Base-by-base conservation (phyloP, 2,113 vertebrate genomes). In the Oreochromis tanganicae region DNA sequence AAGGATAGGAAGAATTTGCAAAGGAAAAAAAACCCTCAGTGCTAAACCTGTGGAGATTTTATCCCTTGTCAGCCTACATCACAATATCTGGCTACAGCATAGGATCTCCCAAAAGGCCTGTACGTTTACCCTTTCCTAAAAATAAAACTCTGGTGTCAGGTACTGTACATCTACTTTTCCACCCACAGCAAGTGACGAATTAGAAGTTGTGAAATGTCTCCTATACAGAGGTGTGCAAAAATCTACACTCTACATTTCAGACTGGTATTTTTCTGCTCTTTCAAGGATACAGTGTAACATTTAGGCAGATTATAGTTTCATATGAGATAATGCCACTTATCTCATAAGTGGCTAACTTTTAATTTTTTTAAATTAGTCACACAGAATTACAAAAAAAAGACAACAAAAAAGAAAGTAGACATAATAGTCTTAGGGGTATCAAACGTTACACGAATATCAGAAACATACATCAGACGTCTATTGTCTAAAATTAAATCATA, bases 111-210 rank as follows among this genome's bases (percentile, higher is more conserved):
- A 56, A 5, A 91, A 56, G 86, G 48, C 61, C 75, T 1, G 32
- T 36, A n/a, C 48, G 9, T 61, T 91, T 89, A 85, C 32, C 55
- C 38, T 55, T 73, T 38, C 36, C 85, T 90, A 84, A 86, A 92
- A 93, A 94, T 93, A 91, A 83, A 90, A 63, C 63, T 68, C 59
- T 41, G 59, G 66, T 90, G 91, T 90, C 89, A 86, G 81, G 90
- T 86, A 81, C 86, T 84, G 88, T 83, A 75, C 73, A 32, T 63
- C 75, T 68, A 61, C 81, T 50, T 79, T 48, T 55, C 82, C 87
- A 79, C 93, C 92, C 90, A 94, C 93, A 16, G 36, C 10, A 84
- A 57, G 88, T 90, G 91, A 93, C 68, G 63, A 92, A 93, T 93
- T 63, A 43, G 21, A 92, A 71, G 54, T 61, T 43, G 38, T 78